Base-by-base conservation (phyloP, 2,113 vertebrate species). In the Puma concolor region DNA sequence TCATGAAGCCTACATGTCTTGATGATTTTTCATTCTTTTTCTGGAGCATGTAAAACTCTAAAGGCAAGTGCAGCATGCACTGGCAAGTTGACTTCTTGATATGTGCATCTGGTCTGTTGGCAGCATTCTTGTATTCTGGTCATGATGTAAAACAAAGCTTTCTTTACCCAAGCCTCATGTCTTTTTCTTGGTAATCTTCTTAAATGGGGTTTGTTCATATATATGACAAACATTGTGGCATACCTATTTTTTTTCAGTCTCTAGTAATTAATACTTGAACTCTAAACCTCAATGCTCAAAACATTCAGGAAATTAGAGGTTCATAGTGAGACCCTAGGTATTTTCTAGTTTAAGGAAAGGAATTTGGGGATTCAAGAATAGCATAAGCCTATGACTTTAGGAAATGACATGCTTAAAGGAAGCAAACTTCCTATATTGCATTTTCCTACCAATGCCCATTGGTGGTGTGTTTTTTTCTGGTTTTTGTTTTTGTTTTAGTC, bases 231-330 rank as follows among this genome's bases (percentile, higher is more conserved):
- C 36, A 92, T 89, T 69, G 83, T 57, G 44, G 38, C 27, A 69
- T 54, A 48, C 17, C 15, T 81, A 31, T 50, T 96, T 95, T 92
- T 87, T 92, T 81, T 96, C 67, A 74, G 11, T 27, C 63, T 79
- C 33, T 85, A 69, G 41, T 84, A 41, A 67, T 71, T 91, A 69
- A 33, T 57, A 54, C 25, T 87, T 3, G 93, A 72, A 89, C 50
- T 82, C 69, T 82, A 90, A 93, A 83, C 11, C 52, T 63, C 12
- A 57, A 13, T 95, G 17, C 33, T 74, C 38, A 87, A 91, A 88
- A 88, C 2, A 27, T 67, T 86, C 66, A n/a, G 93, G 44, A 93
- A 93, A 67, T 89, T 64, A 54, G 38, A 80, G 15, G 2, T 80
- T 64, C 23, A 33, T 7, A 38, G 21, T 66, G 19, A 82, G 12